Percentiles rank a stretch among this genome's conserved stretches.
These are phyloP conservation scores for Drosophila bunnanda DNA, from an alignment of 2,888 invertebrate species.

Conservation along the genomic window DNA sequence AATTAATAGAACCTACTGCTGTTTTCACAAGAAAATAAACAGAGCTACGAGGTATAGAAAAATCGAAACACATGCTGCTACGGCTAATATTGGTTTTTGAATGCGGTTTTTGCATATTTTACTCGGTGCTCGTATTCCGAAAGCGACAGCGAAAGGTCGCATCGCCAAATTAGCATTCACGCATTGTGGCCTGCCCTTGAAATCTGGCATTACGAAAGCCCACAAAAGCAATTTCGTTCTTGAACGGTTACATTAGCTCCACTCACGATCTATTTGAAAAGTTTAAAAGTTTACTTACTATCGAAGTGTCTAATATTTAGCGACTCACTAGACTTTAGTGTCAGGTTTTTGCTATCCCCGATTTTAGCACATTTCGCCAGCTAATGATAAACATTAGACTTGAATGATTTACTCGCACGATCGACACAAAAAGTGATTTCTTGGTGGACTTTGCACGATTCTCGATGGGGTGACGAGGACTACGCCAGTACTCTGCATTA, in stretches of 20 bases:
- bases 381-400: constrained; percentile 17
- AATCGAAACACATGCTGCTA: constrained; percentile 12
- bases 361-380: constrained; percentile 32
- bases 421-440: constrained; percentile 24
- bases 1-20: constrained; percentile 1
- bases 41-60: constrained; percentile 1
- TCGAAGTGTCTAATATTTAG: constrained; percentile 17
- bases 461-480: constrained; percentile 12
- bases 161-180: constrained; percentile 41
- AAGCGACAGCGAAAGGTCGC: constrained; percentile 33
- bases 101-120: constrained; percentile 45
- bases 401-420: constrained; percentile 15
- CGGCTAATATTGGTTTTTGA: constrained; percentile 9
- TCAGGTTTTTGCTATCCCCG: neutral
- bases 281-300: constrained; percentile 20
- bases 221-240: constrained; percentile 17
- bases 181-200: constrained; percentile 40
- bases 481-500: constrained; percentile 27
- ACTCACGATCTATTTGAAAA: constrained; percentile 16
- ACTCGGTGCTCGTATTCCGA: constrained; percentile 30
- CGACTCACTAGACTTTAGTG: constrained; percentile 19
- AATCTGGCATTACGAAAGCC: constrained; percentile 36
- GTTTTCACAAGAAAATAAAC: constrained; percentile 1
- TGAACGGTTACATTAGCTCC: neutral
- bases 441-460: constrained; percentile 28